Percentiles rank a stretch among this genome's conserved stretches.
Conservation (phyloP, 2,888 invertebrate genomes). For the Melangyna quadrimaculata region DNA sequence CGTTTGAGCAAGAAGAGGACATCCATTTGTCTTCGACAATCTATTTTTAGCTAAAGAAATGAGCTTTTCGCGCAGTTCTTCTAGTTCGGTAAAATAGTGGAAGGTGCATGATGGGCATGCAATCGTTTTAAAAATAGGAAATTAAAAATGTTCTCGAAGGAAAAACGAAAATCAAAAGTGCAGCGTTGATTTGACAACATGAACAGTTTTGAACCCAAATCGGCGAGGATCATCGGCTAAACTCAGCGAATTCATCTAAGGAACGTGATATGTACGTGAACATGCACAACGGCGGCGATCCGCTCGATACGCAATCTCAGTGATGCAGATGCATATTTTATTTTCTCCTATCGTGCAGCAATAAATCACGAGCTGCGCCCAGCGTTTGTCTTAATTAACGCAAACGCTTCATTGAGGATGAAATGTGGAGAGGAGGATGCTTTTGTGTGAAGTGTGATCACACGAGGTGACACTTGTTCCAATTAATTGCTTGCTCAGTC, state of each 20-base stretch:
- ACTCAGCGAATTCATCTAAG: conserved; percentile 34
- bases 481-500: conserved; percentile 62
- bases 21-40: conserved; percentile 15
- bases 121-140: conserved; percentile 42
- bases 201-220: conserved; percentile 63
- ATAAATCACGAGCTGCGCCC: conserved; percentile 69
- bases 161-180: conserved; percentile 9
- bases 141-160: neutral
- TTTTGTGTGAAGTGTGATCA: conserved; percentile 62
- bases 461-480: conserved; percentile 70
- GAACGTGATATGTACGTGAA: conserved; percentile 35
- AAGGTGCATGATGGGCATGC: neutral
- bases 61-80: conserved; percentile 57
- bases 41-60: conserved; percentile 16
- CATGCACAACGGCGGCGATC: conserved; percentile 47
- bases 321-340: conserved; percentile 67
- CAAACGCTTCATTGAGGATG: conserved; percentile 69
- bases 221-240: conserved; percentile 44
- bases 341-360: conserved; percentile 52
- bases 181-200: conserved; percentile 71
- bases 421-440: conserved; percentile 58
- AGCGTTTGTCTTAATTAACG: conserved; percentile 71
- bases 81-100: neutral
- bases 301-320: conserved; percentile 64
- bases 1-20: conserved; percentile 30